Conservation (phyloP, 2,888 invertebrate species). For the Hydraecia micacea region DNA sequence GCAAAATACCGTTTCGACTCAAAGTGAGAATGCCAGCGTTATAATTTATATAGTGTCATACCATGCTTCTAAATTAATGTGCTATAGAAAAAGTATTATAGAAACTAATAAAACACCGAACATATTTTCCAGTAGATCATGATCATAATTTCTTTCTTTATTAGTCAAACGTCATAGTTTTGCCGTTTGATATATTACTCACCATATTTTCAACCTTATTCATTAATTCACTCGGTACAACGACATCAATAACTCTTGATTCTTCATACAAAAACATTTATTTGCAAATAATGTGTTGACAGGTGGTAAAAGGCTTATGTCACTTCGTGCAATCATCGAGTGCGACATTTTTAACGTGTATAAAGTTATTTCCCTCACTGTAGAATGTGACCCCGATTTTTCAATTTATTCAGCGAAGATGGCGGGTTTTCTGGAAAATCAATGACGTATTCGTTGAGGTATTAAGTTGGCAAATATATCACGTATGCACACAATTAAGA, state of each 20-base stretch:
- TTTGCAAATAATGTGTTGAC: slow-evolving; percentile 62
- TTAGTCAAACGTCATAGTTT: slow-evolving; percentile 19
- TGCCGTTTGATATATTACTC: slow-evolving; percentile 25
- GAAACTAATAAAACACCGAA: slow-evolving; percentile 50
- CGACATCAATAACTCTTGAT: slow-evolving; percentile 44
- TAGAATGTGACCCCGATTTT: slow-evolving; percentile 70
- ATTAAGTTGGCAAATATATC: slow-evolving; percentile 65
- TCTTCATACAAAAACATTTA: slow-evolving; percentile 40
- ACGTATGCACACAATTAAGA: slow-evolving; percentile 60
- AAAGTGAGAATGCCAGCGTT: slow-evolving; percentile 65
- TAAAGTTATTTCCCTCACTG: slow-evolving; percentile 64
- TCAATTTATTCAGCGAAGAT: slow-evolving; percentile 60
- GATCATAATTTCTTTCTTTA: slow-evolving; percentile 47
- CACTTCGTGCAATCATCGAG: slow-evolving; percentile 57
- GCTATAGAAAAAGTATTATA: slow-evolving; percentile 53
- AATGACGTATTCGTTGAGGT: slow-evolving; percentile 66
- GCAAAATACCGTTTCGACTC: slow-evolving; percentile 79
- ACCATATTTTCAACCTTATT: slow-evolving; percentile 39
- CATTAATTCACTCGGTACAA: slow-evolving; percentile 30
- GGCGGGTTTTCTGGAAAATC: slow-evolving; percentile 66
- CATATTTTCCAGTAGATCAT: slow-evolving; percentile 37
- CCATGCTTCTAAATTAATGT: slow-evolving; percentile 59
- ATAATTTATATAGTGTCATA: slow-evolving; percentile 65
- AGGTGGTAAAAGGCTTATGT: slow-evolving; percentile 61
- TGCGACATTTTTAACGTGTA: slow-evolving; percentile 59